phyloP scores from a whole-genome alignment of 2,888 invertebrate genomes.

The Ptilodon capucinus region DNA sequence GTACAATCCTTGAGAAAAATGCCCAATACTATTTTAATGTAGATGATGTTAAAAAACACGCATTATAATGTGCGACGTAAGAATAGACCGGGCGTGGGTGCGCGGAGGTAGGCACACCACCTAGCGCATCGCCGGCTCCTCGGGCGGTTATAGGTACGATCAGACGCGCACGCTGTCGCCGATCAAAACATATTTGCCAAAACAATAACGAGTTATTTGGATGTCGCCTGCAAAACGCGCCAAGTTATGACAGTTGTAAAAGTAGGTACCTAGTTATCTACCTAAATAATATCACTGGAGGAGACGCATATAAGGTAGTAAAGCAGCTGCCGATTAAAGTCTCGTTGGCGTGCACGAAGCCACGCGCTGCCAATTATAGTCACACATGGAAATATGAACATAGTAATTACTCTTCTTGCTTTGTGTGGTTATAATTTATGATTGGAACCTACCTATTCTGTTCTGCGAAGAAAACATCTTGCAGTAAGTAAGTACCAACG shows the following conservation, averaged over 20 bases:
- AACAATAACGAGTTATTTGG: background rate
- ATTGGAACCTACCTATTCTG: no score
- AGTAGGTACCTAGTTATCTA: no score
- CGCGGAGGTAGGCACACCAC: conserved; percentile 8
- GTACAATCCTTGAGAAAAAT: conserved; percentile 24
- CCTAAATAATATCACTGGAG: no score
- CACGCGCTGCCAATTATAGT: conserved; percentile 12
- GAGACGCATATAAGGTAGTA: background rate
- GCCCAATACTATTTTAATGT: conserved; percentile 24
- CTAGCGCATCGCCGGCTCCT: background rate
- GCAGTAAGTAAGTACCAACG: no score
- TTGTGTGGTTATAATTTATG: conserved; percentile 4
- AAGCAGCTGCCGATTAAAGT: conserved; percentile 6
- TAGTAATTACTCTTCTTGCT: conserved; percentile 2
- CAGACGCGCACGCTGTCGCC: background rate
- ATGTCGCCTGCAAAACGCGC: background rate
- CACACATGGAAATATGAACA: background rate
- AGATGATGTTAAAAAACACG: conserved; percentile 13
- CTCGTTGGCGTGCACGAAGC: conserved; percentile 6
- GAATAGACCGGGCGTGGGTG: conserved; percentile 29
- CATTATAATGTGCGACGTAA: conserved; percentile 15
- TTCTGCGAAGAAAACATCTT: no score
- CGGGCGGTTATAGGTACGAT: background rate
- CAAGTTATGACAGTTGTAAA: no score
- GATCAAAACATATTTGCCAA: background rate